phyloP scores from a whole-genome alignment of 2,113 vertebrate genomes.

The Collichthys lucidus region DNA sequence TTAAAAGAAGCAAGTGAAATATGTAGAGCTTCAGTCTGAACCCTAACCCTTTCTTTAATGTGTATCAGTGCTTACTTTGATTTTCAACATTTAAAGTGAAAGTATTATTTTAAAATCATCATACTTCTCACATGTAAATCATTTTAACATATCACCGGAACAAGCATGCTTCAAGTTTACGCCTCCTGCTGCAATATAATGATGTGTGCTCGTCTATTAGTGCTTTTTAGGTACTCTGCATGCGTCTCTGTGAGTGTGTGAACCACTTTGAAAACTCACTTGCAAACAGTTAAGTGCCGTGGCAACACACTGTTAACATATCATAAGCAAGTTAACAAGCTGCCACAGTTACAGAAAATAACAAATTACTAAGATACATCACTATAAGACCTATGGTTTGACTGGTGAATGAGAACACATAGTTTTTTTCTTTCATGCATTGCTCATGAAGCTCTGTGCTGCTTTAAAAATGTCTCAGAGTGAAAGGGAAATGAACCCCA shows the following conservation, averaged over 20 bases:
- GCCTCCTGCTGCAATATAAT: background rate
- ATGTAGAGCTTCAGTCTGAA: no score
- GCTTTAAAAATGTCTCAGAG: constrained; percentile 11
- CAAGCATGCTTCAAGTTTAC: background rate
- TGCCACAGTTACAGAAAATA: background rate
- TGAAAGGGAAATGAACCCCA: background rate
- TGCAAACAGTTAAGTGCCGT: background rate
- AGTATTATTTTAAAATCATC: background rate
- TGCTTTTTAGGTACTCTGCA: background rate
- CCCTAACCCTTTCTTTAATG: background rate
- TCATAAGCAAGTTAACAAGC: background rate
- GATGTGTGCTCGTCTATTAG: background rate
- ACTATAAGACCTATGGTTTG: background rate
- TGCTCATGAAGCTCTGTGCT: background rate
- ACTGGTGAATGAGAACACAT: background rate
- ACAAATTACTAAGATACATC: background rate
- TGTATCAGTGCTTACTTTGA: background rate
- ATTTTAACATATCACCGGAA: background rate
- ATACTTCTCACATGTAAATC: background rate
- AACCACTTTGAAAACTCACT: constrained; percentile 18
- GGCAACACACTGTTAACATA: background rate
- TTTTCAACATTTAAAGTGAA: background rate
- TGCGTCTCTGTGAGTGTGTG: background rate
- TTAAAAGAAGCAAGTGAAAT: background rate
- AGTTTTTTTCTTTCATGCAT: background rate